Evolutionary conservation across 2,888 invertebrate species (phyloP).

Genomic region (Balanococcus diminutus): DNA sequence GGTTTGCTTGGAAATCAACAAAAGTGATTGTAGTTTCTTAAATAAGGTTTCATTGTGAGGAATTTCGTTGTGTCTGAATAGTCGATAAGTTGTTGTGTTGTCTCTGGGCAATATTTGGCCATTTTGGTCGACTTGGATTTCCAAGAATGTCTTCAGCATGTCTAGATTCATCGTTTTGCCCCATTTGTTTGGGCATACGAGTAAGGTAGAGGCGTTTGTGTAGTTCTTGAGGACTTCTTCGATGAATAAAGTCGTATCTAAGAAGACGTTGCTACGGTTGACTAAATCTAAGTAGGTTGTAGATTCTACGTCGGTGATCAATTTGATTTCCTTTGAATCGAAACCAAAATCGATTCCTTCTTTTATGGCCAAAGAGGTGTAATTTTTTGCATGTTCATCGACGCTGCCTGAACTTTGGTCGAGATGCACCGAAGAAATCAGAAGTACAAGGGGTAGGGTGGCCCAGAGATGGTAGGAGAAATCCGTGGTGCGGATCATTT

Average conservation of each 20-base stretch:
- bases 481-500: not conserved
- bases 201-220: not conserved
- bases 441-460: too few relatives aligned
- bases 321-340: too few relatives aligned
- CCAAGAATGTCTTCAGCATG: not conserved
- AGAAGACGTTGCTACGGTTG: not conserved
- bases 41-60: not conserved
- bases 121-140: not conserved
- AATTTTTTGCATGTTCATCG: not conserved
- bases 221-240: not conserved
- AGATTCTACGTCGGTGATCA: not conserved
- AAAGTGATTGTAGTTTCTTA: not conserved
- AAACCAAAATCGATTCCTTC: not conserved
- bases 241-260: not conserved
- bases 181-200: not conserved
- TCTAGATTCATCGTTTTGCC: constrained; percentile 2
- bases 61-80: not conserved
- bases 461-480: not conserved
- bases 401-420: not conserved
- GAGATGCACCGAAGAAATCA: not conserved
- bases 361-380: not conserved
- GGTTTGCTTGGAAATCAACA: not conserved
- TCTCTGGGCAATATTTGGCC: not conserved
- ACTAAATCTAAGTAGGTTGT: not conserved
- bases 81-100: not conserved